Evolutionary conservation across 2,113 vertebrate species (phyloP).

Genomic region (Cyanistes caeruleus): DNA sequence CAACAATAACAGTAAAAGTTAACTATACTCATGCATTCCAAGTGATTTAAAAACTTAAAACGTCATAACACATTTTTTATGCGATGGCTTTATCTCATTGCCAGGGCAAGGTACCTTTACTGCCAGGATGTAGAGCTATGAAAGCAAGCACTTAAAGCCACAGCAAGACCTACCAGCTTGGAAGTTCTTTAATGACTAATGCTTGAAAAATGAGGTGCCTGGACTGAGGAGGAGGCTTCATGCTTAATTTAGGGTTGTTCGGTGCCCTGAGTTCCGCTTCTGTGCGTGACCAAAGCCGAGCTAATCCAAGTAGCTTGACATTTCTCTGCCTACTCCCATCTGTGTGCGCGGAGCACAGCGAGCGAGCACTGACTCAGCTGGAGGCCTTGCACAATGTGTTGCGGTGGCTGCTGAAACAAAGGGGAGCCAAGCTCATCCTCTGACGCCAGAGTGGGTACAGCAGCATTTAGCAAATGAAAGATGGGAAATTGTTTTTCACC

Average conservation of each 20-base stretch:
- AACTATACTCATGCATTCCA: constrained; percentile 2
- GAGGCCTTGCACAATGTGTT: background rate
- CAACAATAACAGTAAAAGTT: background rate
- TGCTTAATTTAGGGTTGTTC: constrained; percentile 8
- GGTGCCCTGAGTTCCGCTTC: background rate
- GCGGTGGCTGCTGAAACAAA: background rate
- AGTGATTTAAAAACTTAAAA: constrained; percentile 17
- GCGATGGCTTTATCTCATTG: background rate
- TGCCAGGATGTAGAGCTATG: background rate
- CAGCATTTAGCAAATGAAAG: background rate
- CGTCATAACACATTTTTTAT: background rate
- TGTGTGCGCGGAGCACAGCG: background rate
- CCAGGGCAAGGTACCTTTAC: background rate
- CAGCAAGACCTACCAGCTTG: background rate
- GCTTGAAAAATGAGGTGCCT: background rate
- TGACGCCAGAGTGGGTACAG: background rate
- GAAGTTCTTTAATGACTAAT: background rate
- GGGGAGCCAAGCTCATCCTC: constrained; percentile 14
- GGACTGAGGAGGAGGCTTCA: background rate
- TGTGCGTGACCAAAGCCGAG: constrained; percentile 25
- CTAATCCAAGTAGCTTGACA: constrained; percentile 57
- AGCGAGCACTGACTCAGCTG: constrained; percentile 40
- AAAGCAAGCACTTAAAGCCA: background rate
- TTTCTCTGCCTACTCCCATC: constrained; percentile 66
- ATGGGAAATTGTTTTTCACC: background rate